Percentiles rank a stretch among this genome's conserved stretches.
phyloP scores from a whole-genome alignment of 2,888 invertebrate genomes.

The Cistogaster globosa region DNA sequence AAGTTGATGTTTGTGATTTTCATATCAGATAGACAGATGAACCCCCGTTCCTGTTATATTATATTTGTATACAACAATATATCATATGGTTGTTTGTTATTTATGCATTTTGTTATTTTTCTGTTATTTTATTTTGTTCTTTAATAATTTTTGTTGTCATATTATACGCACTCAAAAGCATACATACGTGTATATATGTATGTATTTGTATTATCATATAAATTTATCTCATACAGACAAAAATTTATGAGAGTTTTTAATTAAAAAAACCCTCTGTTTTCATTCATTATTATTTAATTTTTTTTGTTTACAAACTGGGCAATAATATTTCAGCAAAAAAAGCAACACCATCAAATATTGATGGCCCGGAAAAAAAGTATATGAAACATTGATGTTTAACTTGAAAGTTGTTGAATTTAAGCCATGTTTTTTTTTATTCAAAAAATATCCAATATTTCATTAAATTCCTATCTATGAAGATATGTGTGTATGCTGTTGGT shows the following conservation, averaged over 20 bases:
- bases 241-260: conserved; percentile 64
- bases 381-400: conserved; percentile 35
- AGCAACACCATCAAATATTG: conserved; percentile 48
- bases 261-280: conserved; percentile 51
- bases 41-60: conserved; percentile 7
- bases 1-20: conserved; percentile 59
- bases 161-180: conserved; percentile 5
- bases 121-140: neutral
- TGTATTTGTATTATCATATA: neutral
- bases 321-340: conserved; percentile 51
- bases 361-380: neutral
- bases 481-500: neutral
- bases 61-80: conserved; percentile 11
- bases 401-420: conserved; percentile 31
- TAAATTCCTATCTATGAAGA: neutral
- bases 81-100: conserved; percentile 44
- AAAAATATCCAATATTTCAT: conserved; percentile 25
- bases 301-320: conserved; percentile 11
- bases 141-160: conserved; percentile 8
- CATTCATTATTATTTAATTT: conserved; percentile 1
- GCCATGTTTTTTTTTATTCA: neutral
- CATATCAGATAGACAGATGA: conserved; percentile 45
- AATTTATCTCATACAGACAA: conserved; percentile 34
- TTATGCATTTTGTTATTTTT: conserved; percentile 36
- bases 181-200: neutral